A percentile compares a stretch with the other conserved stretches of the same genome.
These are phyloP conservation scores for Listronotus oregonensis DNA, from an alignment of 1,140 invertebrate genomes.

Conservation along the genomic window DNA sequence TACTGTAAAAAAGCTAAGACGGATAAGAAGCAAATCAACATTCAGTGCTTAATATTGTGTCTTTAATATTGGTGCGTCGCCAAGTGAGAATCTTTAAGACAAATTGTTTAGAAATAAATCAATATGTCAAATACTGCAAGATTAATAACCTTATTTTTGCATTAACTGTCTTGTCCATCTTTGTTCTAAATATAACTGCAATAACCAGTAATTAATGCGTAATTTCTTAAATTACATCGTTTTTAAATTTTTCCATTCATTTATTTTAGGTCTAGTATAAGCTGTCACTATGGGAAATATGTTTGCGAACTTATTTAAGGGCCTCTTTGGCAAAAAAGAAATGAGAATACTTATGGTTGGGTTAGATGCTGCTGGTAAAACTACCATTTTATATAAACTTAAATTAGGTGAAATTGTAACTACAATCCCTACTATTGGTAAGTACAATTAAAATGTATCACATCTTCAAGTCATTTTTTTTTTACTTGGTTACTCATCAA, in stretches of 20 bases:
- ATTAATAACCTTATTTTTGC: slow-evolving; percentile 50
- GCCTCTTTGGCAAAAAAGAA: slow-evolving; percentile 97
- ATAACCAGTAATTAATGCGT: slow-evolving; percentile 27
- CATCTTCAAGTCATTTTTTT: too few species aligned
- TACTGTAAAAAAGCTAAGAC: not conserved
- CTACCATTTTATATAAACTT: slow-evolving; percentile 99
- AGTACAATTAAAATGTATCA: slow-evolving; percentile 53
- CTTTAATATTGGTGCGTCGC: not conserved
- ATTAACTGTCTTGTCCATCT: slow-evolving; percentile 34
- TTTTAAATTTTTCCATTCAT: slow-evolving; percentile 6
- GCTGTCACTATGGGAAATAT: slow-evolving; percentile 74
- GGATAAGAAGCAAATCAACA: not conserved
- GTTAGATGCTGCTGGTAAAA: slow-evolving; percentile 98
- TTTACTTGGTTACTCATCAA: too few species aligned
- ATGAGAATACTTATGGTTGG: slow-evolving; percentile 99
- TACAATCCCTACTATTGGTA: slow-evolving; percentile 99
- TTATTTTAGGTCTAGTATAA: slow-evolving; percentile 38
- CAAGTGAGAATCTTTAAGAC: not conserved
- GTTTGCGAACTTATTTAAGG: slow-evolving; percentile 88
- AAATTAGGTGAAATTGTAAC: slow-evolving; percentile 99
- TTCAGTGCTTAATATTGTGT: not conserved
- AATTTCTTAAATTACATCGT: slow-evolving; percentile 21
- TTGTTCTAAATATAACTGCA: slow-evolving; percentile 48
- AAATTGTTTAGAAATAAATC: slow-evolving; percentile 41
- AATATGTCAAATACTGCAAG: slow-evolving; percentile 51